Evolutionary conservation across 2,797 vertebrate genomes (phyloP).

Genomic region (Sorex maritimensis): DNA sequence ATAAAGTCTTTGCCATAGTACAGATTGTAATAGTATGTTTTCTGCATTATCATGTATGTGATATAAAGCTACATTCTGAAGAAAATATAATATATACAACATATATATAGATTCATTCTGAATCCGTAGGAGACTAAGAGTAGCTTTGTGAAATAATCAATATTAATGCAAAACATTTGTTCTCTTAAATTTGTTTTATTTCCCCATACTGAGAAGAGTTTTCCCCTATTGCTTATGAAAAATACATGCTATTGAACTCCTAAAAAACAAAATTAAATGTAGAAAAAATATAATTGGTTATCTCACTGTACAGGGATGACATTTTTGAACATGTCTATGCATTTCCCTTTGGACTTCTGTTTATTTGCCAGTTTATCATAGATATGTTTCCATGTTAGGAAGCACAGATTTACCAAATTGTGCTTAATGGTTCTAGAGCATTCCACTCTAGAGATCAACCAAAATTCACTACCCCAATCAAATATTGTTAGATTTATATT

Average conservation of each 20-base stretch:
- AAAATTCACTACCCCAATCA: conserved; percentile 60
- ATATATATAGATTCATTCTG: not conserved
- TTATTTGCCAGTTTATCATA: conserved; percentile 24
- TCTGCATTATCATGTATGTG: not conserved
- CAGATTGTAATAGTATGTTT: not conserved
- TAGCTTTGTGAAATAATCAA: not conserved
- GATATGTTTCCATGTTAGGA: conserved; percentile 25
- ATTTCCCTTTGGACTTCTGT: not conserved
- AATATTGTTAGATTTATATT: conserved; percentile 46
- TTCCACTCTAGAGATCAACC: conserved; percentile 2
- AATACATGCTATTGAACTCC: not conserved
- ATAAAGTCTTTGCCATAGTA: not conserved
- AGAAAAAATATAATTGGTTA: not conserved
- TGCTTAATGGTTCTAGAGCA: conserved; percentile 65
- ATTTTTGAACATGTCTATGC: not conserved
- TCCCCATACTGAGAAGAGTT: not conserved
- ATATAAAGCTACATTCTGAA: not conserved
- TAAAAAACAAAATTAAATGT: conserved; percentile 49
- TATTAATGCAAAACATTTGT: not conserved
- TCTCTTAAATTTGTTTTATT: conserved; percentile 20
- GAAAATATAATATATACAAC: not conserved
- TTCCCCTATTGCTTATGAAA: not conserved
- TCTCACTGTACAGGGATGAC: not conserved
- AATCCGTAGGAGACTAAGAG: not conserved
- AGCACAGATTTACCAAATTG: conserved; percentile 39